Percentiles rank a stretch among this genome's conserved stretches.
These are phyloP conservation scores for Eretmocerus hayati DNA, from an alignment of 2,888 invertebrate genomes.

Conservation along the genomic window DNA sequence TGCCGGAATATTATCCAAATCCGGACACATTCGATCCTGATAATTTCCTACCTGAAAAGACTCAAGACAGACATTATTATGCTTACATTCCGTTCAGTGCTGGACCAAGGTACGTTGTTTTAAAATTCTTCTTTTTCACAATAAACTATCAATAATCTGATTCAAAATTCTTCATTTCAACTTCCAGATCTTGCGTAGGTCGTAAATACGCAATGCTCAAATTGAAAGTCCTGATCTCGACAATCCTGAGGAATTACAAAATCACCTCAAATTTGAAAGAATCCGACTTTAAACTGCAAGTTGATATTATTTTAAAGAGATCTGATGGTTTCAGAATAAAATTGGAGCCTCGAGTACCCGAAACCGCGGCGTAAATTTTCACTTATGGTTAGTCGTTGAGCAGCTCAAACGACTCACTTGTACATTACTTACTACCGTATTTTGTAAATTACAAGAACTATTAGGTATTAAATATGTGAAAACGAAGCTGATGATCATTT, in stretches of 20 bases:
- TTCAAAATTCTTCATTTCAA: neutral
- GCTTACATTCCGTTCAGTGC: constrained; percentile 78
- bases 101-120: constrained; percentile 55
- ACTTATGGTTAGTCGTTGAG: neutral
- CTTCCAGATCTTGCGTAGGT: constrained; percentile 55
- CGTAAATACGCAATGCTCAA: constrained; percentile 77
- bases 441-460: neutral
- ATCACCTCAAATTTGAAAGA: constrained; percentile 63
- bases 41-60: constrained; percentile 75
- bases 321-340: constrained; percentile 69
- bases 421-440: constrained; percentile 10
- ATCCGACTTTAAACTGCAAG: constrained; percentile 64
- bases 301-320: constrained; percentile 71
- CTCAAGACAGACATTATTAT: constrained; percentile 72
- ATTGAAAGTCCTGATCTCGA: constrained; percentile 69
- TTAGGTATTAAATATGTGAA: too few species aligned
- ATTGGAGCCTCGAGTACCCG: constrained; percentile 61
- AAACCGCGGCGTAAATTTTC: constrained; percentile 5
- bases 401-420: constrained; percentile 2
- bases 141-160: neutral
- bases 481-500: neutral
- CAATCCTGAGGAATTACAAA: constrained; percentile 66
- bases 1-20: constrained; percentile 66
- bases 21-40: constrained; percentile 75
- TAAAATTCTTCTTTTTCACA: neutral